Evolutionary conservation across 2,888 invertebrate species (phyloP).

Genomic region (Sthenelais limicola): DNA sequence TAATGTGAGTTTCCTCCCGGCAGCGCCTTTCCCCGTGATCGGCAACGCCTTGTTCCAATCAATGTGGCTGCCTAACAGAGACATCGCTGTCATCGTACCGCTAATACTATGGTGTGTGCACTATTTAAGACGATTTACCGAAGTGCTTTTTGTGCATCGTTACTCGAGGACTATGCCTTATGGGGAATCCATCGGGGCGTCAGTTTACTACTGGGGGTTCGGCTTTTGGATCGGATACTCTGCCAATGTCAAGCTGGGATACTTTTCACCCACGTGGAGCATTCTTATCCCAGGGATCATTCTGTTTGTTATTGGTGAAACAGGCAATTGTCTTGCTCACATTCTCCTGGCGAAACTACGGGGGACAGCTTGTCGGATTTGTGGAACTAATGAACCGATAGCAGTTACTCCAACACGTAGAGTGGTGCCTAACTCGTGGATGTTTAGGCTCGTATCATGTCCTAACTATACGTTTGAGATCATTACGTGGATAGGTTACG

Average conservation of each 20-base stretch:
- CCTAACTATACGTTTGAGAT: slow-evolving; percentile 49
- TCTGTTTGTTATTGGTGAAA: slow-evolving; percentile 41
- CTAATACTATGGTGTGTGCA: slow-evolving; percentile 44
- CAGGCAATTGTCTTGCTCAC: slow-evolving; percentile 44
- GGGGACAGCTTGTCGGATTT: neutral
- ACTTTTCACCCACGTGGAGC: slow-evolving; percentile 26
- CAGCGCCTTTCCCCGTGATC: slow-evolving; percentile 26
- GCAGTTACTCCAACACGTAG: neutral
- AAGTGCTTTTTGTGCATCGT: slow-evolving; percentile 45
- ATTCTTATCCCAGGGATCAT: slow-evolving; percentile 40
- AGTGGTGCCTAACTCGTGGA: slow-evolving; percentile 28
- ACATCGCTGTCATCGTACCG: slow-evolving; percentile 29
- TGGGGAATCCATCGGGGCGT: slow-evolving; percentile 30
- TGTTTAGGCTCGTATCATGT: slow-evolving; percentile 41
- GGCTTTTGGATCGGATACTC: slow-evolving; percentile 48
- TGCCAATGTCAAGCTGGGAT: slow-evolving; percentile 44
- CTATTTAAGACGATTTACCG: slow-evolving; percentile 43
- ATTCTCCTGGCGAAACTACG: slow-evolving; percentile 23
- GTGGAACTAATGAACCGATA: no score
- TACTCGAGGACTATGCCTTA: slow-evolving; percentile 37
- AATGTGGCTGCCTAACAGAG: neutral
- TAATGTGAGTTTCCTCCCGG: slow-evolving; percentile 38
- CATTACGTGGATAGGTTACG: slow-evolving; percentile 46
- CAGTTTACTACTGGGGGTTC: slow-evolving; percentile 43
- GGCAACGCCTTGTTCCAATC: slow-evolving; percentile 44